Evolutionary conservation across 2,113 vertebrate species (phyloP).

Genomic region (Bettongia penicillata): DNA sequence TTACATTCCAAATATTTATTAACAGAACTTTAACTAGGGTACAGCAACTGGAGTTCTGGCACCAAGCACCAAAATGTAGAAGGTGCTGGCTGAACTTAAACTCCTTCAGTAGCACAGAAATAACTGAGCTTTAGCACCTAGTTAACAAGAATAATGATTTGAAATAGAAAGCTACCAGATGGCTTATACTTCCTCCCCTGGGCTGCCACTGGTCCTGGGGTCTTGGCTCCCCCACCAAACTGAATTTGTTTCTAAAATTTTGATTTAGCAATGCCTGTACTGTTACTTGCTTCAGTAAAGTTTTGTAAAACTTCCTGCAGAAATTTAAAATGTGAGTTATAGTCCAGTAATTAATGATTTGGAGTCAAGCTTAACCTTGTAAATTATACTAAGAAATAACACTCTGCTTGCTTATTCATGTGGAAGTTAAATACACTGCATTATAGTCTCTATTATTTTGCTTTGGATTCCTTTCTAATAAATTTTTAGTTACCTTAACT

Average conservation of each 20-base stretch:
- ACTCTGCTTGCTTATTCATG: not conserved
- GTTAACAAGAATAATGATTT: not conserved
- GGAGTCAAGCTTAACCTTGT: not conserved
- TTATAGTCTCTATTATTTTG: not conserved
- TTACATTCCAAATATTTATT: not conserved
- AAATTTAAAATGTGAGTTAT: not conserved
- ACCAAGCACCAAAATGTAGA: not conserved
- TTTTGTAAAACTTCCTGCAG: not conserved
- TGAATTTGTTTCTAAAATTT: not conserved
- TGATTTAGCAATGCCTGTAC: not conserved
- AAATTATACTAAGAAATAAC: constrained; percentile 1
- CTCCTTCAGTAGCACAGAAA: not conserved
- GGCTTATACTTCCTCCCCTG: not conserved
- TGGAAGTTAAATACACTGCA: constrained; percentile 1
- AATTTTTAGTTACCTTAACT: not conserved
- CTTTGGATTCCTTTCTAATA: constrained; percentile 11
- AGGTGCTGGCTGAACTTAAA: not conserved
- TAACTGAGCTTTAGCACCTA: not conserved
- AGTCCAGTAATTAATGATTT: constrained; percentile 31
- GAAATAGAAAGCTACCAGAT: not conserved
- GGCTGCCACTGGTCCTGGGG: not conserved
- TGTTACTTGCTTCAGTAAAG: not conserved
- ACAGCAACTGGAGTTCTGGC: not conserved
- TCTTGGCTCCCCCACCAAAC: not conserved
- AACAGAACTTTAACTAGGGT: not conserved